Conservation (phyloP, 2,113 vertebrate species). For the Charadrius vociferus region DNA sequence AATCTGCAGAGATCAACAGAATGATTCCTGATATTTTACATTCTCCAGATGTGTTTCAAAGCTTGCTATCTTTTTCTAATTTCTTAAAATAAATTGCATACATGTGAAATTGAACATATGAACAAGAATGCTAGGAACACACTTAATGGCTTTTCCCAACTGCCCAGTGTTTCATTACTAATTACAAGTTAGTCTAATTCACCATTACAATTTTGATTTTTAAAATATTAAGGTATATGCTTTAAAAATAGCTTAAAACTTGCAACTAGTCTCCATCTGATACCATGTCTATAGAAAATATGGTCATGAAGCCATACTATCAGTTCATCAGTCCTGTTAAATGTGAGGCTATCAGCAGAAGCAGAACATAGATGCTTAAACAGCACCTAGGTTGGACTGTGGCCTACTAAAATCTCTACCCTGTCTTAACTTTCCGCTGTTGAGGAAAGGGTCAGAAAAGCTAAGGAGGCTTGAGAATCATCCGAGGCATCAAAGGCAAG, state of each 20-base stretch:
- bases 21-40: not conserved
- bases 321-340: not conserved
- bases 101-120: not conserved
- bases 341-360: not conserved
- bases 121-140: not conserved
- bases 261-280: not conserved
- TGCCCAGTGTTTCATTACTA: not conserved
- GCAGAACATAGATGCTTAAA: not conserved
- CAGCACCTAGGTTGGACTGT: not conserved
- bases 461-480: not conserved
- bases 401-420: not conserved
- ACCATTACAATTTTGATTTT: not conserved
- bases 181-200: not conserved
- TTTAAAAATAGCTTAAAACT: not conserved
- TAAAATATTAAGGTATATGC: not conserved
- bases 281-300: not conserved
- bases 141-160: not conserved
- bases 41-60: not conserved
- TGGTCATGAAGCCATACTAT: accelerated
- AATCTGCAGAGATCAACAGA: not conserved
- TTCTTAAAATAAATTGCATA: not conserved
- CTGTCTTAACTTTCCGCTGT: not conserved
- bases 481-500: not conserved
- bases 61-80: not conserved
- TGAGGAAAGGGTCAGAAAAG: not conserved